Percentiles rank a stretch among this genome's conserved stretches.
Evolutionary conservation across 2,797 vertebrate genomes (phyloP).

Genomic region (Brachymystax lenok): DNA sequence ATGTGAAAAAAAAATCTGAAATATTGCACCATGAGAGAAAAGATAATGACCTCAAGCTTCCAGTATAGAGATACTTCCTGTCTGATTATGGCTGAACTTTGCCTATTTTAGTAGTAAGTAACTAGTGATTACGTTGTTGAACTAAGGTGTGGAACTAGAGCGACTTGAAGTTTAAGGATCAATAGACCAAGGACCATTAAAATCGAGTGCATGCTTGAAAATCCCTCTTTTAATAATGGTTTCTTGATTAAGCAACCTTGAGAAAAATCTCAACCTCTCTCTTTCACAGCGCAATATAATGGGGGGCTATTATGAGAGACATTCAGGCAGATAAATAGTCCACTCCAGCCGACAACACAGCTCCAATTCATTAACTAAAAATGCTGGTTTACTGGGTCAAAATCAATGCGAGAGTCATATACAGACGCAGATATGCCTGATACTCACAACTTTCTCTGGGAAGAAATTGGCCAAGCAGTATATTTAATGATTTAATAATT

Average conservation of each 20-base stretch:
- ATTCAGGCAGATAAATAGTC: too few species aligned
- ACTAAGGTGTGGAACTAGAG: neutral
- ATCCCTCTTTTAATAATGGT: neutral
- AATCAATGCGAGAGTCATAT: neutral
- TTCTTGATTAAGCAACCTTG: conserved; percentile 8
- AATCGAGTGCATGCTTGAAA: neutral
- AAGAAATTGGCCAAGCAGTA: conserved; percentile 20
- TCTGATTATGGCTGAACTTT: too few species aligned
- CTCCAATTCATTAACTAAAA: too few species aligned
- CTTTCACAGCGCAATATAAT: neutral
- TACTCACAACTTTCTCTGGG: neutral
- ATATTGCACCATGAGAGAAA: too few species aligned
- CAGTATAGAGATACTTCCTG: too few species aligned
- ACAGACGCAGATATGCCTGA: conserved; percentile 22
- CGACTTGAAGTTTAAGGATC: neutral
- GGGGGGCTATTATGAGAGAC: neutral
- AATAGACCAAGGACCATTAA: neutral
- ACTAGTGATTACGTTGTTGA: neutral
- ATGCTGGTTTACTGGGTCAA: too few species aligned
- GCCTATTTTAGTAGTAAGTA: too few species aligned
- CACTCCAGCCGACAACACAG: too few species aligned
- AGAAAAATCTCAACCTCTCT: neutral
- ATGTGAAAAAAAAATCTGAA: too few species aligned
- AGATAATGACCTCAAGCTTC: too few species aligned
- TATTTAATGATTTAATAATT: conserved; percentile 45